These are phyloP conservation scores for Kuschelorhynchus macadamiae DNA, from an alignment of 2,888 invertebrate species.

Conservation along the genomic window DNA sequence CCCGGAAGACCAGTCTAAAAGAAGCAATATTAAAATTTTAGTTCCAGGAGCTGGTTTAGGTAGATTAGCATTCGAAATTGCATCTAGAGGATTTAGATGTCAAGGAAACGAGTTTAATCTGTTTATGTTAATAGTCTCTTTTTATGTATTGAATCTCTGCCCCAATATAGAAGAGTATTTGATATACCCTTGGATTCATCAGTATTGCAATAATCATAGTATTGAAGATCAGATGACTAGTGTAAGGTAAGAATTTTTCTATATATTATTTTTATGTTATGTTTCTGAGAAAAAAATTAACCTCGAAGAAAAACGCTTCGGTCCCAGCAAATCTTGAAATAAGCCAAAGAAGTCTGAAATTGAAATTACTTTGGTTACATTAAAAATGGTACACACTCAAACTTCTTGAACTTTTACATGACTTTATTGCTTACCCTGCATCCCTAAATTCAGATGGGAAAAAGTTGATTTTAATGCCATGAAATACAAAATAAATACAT, in stretches of 20 bases:
- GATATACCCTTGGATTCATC: conserved; percentile 96
- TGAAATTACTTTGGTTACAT: too few species aligned
- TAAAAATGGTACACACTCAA: too few species aligned
- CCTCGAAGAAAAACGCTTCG: too few species aligned
- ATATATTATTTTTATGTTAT: too few species aligned
- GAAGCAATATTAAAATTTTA: conserved; percentile 78
- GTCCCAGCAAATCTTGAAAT: too few species aligned
- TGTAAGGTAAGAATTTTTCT: conserved; percentile 65
- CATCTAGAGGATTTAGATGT: conserved; percentile 88
- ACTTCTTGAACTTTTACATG: too few species aligned
- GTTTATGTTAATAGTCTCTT: conserved; percentile 97
- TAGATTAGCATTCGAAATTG: conserved; percentile 94
- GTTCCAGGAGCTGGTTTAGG: conserved; percentile 98
- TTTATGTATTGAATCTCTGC: conserved; percentile 93
- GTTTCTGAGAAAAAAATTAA: too few species aligned
- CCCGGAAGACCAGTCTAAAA: conserved; percentile 74
- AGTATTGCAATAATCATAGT: conserved; percentile 90
- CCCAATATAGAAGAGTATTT: conserved; percentile 80
- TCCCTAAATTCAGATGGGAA: too few species aligned
- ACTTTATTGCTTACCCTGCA: too few species aligned
- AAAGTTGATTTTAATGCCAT: too few species aligned
- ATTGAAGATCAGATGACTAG: conserved; percentile 85
- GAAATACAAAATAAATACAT: too few species aligned
- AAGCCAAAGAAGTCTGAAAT: too few species aligned
- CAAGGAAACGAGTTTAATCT: conserved; percentile 99